phyloP scores from a whole-genome alignment of 92 coral and sea anemone genomes.

The Virgularia gustaviana region DNA sequence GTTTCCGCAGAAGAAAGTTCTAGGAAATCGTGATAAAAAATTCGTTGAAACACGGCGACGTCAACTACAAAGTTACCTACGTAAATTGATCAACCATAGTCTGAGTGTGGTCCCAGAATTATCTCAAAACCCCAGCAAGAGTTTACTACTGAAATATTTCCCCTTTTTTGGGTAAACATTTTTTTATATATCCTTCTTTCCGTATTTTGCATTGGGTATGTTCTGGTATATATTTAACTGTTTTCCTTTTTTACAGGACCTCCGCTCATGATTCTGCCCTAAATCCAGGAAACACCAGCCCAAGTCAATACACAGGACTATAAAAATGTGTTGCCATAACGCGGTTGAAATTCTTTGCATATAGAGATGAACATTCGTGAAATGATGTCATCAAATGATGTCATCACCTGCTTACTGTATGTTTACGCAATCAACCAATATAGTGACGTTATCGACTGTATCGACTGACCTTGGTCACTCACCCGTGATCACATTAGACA shows the following conservation, averaged over 20 bases:
- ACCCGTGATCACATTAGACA: no score
- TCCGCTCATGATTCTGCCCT: conserved; percentile 53
- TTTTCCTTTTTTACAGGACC: conserved; percentile 46
- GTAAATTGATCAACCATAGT: conserved; percentile 76
- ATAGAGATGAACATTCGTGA: no score
- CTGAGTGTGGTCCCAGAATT: conserved; percentile 59
- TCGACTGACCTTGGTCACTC: no score
- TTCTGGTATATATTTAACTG: not conserved
- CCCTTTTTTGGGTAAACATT: conserved; percentile 77
- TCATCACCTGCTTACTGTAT: no score
- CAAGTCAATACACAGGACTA: conserved; percentile 63
- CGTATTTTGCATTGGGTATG: no score
- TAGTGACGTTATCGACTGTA: no score
- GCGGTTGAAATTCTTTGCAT: no score
- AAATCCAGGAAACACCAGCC: conserved; percentile 34
- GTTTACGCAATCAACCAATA: no score
- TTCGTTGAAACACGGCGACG: conserved; percentile 90
- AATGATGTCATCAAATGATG: no score
- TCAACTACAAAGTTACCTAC: conserved; percentile 72
- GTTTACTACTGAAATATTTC: conserved; percentile 54
- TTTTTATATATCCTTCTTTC: not conserved
- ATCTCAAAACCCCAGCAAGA: conserved; percentile 62
- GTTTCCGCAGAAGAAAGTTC: conserved; percentile 89
- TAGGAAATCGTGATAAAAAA: conserved; percentile 88
- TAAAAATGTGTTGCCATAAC: no score